Percentiles rank a stretch among this genome's conserved stretches.
Evolutionary conservation across 2,113 vertebrate genomes (phyloP).

Genomic region (Tricholaema leucomelas): DNA sequence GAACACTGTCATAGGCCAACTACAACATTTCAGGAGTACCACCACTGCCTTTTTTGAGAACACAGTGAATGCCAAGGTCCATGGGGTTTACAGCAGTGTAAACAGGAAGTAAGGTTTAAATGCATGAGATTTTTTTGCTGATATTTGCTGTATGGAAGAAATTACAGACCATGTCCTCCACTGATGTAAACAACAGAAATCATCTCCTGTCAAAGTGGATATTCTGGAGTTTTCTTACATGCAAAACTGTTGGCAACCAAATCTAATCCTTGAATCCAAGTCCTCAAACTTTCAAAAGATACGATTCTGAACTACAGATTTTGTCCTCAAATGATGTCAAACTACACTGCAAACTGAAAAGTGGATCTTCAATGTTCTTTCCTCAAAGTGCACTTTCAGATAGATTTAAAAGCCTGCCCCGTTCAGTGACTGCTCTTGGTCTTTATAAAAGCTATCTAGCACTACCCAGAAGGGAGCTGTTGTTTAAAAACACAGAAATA

Average conservation of each 20-base stretch:
- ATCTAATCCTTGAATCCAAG: background rate
- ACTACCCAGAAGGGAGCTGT: background rate
- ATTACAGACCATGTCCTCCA: background rate
- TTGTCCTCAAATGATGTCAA: background rate
- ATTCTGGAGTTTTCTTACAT: background rate
- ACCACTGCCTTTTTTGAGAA: background rate
- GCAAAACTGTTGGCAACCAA: background rate
- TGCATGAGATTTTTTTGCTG: accelerated
- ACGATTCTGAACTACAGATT: background rate
- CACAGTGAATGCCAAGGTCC: background rate
- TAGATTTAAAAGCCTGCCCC: background rate
- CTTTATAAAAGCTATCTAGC: background rate
- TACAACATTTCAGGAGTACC: background rate
- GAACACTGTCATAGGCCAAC: background rate
- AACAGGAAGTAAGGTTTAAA: background rate
- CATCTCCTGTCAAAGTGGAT: background rate
- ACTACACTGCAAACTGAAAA: background rate
- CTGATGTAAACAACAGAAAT: background rate
- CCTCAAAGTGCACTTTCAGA: constrained; percentile 56
- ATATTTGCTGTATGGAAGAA: background rate
- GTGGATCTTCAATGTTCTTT: constrained; percentile 50
- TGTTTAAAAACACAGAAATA: constrained; percentile 27
- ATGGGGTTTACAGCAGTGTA: background rate
- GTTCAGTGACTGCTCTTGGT: background rate
- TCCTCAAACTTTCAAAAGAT: background rate